Evolutionary conservation across 2,888 invertebrate species (phyloP).

Genomic region (Nineta flava): DNA sequence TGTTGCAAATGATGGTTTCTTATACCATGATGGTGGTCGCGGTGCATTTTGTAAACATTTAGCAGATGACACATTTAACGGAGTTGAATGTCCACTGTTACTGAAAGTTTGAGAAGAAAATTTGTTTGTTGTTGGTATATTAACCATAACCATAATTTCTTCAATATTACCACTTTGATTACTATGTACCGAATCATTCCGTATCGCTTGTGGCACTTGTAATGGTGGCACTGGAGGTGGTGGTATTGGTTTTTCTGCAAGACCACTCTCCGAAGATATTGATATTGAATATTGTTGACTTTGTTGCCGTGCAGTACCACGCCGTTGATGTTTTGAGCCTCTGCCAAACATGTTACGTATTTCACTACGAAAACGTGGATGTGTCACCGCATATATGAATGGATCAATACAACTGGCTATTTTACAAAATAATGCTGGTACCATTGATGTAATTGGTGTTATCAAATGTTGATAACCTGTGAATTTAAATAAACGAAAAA

Average conservation of each 20-base stretch:
- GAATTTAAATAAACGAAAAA: constrained; percentile 19
- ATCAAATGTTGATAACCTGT: constrained; percentile 41
- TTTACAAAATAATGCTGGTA: constrained; percentile 67
- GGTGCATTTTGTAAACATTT: constrained; percentile 23
- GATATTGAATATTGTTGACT: neutral
- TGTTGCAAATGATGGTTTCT: constrained; percentile 35
- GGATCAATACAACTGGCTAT: constrained; percentile 69
- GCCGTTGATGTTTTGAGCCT: constrained; percentile 8
- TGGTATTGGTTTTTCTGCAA: constrained; percentile 26
- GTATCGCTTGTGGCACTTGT: constrained; percentile 7
- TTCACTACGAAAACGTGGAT: constrained; percentile 58
- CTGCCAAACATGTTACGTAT: constrained; percentile 30
- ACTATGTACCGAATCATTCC: constrained; percentile 8
- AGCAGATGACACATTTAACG: constrained; percentile 18
- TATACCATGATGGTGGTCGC: constrained; percentile 35
- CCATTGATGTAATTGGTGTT: constrained; percentile 54
- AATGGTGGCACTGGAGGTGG: constrained; percentile 19
- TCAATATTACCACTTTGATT: constrained; percentile 32
- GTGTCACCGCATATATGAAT: constrained; percentile 62
- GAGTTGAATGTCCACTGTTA: constrained; percentile 5
- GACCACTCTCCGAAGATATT: neutral
- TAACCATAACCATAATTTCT: constrained; percentile 36
- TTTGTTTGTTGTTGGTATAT: constrained; percentile 25
- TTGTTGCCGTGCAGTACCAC: constrained; percentile 9
- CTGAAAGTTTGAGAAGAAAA: constrained; percentile 16